A percentile compares a stretch with the other conserved stretches of the same genome.
Conservation (phyloP, 2,797 vertebrate genomes). For the Tympanoctomys barrerae region DNA sequence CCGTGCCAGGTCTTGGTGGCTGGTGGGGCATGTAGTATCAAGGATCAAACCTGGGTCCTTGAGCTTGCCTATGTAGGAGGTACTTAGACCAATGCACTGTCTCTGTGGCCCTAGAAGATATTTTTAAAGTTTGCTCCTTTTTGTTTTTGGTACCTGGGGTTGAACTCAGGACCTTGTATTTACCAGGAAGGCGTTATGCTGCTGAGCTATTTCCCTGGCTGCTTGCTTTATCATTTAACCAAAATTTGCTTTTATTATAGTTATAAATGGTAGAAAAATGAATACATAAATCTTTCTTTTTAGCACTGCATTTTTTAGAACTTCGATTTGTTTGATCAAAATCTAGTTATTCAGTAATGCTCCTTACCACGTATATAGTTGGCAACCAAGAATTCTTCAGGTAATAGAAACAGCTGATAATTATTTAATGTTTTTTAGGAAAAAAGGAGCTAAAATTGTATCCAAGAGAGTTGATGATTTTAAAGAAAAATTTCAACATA, state of each 20-base stretch:
- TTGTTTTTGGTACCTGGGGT: too few relatives aligned
- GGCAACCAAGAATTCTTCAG: background rate
- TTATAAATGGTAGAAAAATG: background rate
- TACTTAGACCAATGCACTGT: too few relatives aligned
- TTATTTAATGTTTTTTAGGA: slow-evolving; percentile 86
- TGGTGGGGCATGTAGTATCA: too few relatives aligned
- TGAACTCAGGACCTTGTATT: too few relatives aligned
- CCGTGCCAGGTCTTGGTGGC: too few relatives aligned
- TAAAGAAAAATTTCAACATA: slow-evolving; percentile 89
- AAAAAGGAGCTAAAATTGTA: slow-evolving; percentile 87
- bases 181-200: too few relatives aligned
- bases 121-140: background rate
- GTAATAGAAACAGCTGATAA: slow-evolving; percentile 43
- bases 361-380: background rate
- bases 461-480: slow-evolving; percentile 90
- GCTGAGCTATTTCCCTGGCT: too few relatives aligned
- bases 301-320: slow-evolving; percentile 22
- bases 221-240: slow-evolving; percentile 18
- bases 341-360: background rate
- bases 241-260: slow-evolving; percentile 45
- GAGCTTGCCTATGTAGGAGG: too few relatives aligned
- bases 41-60: too few relatives aligned
- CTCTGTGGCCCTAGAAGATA: background rate
- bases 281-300: slow-evolving; percentile 13
- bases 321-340: slow-evolving; percentile 5